Evolutionary conservation across 2,113 vertebrate genomes (phyloP).

Genomic region (Aythya baeri): DNA sequence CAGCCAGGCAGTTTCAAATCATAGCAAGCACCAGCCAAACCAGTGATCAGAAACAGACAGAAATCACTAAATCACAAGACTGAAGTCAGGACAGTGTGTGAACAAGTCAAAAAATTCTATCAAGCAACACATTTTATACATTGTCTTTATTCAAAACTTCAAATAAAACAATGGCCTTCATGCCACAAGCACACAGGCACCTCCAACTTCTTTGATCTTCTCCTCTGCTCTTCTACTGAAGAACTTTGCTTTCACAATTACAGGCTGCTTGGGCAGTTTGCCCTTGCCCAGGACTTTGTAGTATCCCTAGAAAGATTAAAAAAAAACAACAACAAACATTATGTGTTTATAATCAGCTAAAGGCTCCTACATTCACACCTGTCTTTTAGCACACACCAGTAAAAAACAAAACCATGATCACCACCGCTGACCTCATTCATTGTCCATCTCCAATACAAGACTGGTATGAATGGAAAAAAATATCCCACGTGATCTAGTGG

Average conservation of each 20-base stretch:
- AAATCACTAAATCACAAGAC: background rate
- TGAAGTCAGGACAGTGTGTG: background rate
- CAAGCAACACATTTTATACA: background rate
- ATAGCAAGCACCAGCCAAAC: background rate
- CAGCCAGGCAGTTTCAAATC: background rate
- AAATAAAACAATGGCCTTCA: conserved; percentile 65
- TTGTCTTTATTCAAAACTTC: conserved; percentile 44
- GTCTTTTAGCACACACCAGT: background rate
- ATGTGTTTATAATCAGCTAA: background rate
- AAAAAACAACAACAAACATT: background rate
- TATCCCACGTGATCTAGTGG: background rate
- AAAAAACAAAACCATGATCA: background rate
- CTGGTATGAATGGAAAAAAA: background rate
- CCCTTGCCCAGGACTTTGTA: conserved; percentile 93
- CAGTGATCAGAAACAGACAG: background rate
- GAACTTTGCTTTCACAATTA: conserved; percentile 94
- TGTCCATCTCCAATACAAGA: background rate
- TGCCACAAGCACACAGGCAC: conserved; percentile 90
- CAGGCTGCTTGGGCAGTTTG: conserved; percentile 90
- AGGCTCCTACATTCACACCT: background rate
- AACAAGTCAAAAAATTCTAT: background rate
- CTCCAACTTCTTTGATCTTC: conserved; percentile 91
- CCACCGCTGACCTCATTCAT: background rate
- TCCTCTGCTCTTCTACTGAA: conserved; percentile 91
- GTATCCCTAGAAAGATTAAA: conserved; percentile 79